phyloP scores from a whole-genome alignment of 2,113 vertebrate genomes.

The Dicerorhinus sumatrensis region DNA sequence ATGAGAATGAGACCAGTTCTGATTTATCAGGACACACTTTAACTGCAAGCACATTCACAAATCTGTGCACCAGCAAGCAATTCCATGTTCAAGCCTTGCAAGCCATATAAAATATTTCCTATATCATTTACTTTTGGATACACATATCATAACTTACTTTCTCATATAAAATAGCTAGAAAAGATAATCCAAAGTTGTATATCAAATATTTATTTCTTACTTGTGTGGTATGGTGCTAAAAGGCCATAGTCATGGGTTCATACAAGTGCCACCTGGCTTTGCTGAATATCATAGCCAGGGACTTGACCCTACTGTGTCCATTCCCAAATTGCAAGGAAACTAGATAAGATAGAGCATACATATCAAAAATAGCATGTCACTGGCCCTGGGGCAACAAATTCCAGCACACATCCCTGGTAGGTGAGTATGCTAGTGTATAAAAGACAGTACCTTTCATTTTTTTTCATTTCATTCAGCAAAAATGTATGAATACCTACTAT shows the following conservation, averaged over 20 bases:
- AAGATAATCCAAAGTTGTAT: neutral
- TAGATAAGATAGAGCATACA: fast-evolving
- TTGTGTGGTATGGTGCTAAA: neutral
- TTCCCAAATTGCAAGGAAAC: neutral
- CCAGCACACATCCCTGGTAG: neutral
- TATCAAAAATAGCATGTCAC: neutral
- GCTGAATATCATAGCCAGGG: neutral
- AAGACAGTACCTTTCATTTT: neutral
- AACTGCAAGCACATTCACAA: neutral
- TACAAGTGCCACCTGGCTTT: neutral
- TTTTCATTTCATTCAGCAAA: neutral
- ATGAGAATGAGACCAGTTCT: neutral
- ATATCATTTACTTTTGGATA: neutral
- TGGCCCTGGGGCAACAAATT: neutral
- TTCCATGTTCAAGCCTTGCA: neutral
- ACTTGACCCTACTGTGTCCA: neutral
- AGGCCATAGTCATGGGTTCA: neutral
- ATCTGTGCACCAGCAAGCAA: too few species aligned
- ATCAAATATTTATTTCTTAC: neutral
- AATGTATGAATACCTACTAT: neutral
- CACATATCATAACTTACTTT: neutral
- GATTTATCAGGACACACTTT: neutral
- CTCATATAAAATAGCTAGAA: neutral
- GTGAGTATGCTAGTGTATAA: neutral
- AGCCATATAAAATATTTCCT: neutral